Evolutionary conservation across 2,888 invertebrate genomes (phyloP), one percentile per base, ranked within the genome.

Genomic region (Melolontha melolontha): DNA sequence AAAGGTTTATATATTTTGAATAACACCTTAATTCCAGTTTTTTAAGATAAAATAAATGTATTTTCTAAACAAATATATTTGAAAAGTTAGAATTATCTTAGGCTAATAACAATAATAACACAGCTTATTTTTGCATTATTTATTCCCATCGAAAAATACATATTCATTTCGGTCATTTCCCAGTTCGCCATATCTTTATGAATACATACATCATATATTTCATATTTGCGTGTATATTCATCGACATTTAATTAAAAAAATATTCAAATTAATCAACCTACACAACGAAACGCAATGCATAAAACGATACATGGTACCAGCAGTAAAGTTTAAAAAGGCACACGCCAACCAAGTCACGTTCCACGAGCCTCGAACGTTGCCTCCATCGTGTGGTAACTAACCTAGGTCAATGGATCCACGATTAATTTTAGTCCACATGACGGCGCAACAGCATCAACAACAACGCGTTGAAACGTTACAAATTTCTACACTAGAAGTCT

Each of bases 331-430:
- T 62, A 62, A 62, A 62, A 62, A 62, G 59, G 49, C 47, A 62
- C 59, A 59, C 59, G 59, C 44, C 44, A 62, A 47, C 47, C 59
- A 47, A 47, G 59, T 62, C 59, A 62, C 59, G 59, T 62, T 47
- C 34, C 47, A 42, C 59, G 47, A 11, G 14, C 17, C 47, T 11
- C 59, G 59, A 62, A 39, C 59, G 59, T 62, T 62, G 47, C 47
- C 59, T 62, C 49, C 59, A 62, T 62, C 59, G 59, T 62, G 59
- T 62, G 16, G 39, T 62, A 62, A 62, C 59, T 62, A 62, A 62
- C 59, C 59, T 62, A 62, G 59, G 59, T 62, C 59, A 62, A 62
- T 62, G 59, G 59, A 62, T 62, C 59, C 59, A 47, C 59, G 59
- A 62, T 62, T 62, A 62, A 62, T 62, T 62, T 62, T 62, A 62